Evolutionary conservation across 2,797 vertebrate species (phyloP).

Genomic region (Spinus pinus): DNA sequence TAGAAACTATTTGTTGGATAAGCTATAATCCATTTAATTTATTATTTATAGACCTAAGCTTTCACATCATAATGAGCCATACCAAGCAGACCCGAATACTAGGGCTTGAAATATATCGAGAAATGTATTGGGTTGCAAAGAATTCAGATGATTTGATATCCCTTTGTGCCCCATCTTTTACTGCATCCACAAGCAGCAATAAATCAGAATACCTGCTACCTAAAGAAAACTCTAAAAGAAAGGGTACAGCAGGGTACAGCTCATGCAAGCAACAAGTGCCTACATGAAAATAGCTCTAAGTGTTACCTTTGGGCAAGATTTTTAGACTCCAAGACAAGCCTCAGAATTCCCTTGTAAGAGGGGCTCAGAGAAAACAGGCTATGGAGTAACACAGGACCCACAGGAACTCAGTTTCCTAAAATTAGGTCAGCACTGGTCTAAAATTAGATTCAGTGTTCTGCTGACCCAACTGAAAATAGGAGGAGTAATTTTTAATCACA

Average conservation of each 20-base stretch:
- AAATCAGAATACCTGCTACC: not conserved
- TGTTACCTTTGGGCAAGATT: not conserved
- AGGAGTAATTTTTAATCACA: conserved; percentile 20
- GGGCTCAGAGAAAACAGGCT: not conserved
- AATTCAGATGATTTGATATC: not conserved
- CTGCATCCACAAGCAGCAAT: not conserved
- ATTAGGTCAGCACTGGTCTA: conserved; percentile 46
- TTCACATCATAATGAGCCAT: not conserved
- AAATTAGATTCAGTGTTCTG: conserved; percentile 54
- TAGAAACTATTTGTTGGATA: not conserved
- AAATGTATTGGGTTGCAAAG: not conserved
- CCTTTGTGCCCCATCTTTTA: not conserved
- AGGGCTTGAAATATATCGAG: not conserved
- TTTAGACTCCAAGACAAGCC: not conserved
- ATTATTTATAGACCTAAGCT: not conserved
- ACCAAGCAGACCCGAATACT: not conserved
- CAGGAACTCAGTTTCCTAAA: conserved; percentile 10
- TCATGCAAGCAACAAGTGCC: not conserved
- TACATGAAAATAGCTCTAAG: not conserved
- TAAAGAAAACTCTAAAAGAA: not conserved
- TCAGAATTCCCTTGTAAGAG: not conserved
- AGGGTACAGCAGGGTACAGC: not conserved
- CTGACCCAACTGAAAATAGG: conserved; percentile 38
- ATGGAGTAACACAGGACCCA: not conserved
- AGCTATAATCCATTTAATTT: not conserved